Percentiles rank a stretch among this genome's conserved stretches.
Conservation (phyloP, 2,113 vertebrate species). For the Zeus faber region DNA sequence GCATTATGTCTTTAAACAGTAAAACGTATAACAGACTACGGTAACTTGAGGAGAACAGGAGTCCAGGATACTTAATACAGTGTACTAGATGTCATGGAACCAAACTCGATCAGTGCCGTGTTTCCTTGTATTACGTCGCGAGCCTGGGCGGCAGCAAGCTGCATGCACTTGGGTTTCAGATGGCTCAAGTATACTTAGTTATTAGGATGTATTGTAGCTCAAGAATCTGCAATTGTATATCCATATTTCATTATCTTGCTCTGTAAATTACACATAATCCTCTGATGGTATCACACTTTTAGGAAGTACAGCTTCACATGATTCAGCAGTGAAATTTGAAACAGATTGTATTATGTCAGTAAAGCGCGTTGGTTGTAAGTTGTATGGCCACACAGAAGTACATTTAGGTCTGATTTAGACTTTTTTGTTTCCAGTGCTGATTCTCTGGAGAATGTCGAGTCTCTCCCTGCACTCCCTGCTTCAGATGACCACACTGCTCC, state of each 20-base stretch:
- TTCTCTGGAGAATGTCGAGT: constrained; percentile 20
- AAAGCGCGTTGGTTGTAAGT: not conserved
- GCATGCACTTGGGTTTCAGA: constrained; percentile 27
- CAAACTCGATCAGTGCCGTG: constrained; percentile 13
- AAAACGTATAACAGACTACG: no score
- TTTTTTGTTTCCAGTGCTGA: constrained; percentile 54
- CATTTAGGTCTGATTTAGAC: constrained; percentile 3
- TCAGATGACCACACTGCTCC: constrained; percentile 21
- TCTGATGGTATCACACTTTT: no score
- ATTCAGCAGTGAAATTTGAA: not conserved
- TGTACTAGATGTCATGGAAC: constrained; percentile 7
- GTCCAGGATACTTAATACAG: constrained; percentile 22
- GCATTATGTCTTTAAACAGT: no score
- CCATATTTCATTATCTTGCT: constrained; percentile 14
- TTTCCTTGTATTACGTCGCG: constrained; percentile 39
- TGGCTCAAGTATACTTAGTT: constrained; percentile 31
- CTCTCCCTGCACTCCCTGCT: constrained; percentile 1
- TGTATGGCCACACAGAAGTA: no score
- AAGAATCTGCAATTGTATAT: no score
- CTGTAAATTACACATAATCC: not conserved
- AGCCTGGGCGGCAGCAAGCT: constrained; percentile 39
- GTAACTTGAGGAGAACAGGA: no score
- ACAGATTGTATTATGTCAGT: not conserved
- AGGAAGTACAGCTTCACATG: not conserved
- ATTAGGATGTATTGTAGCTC: not conserved